Evolutionary conservation across 2,888 invertebrate genomes (phyloP), one percentile per base, ranked within the genome.

Genomic region (Leptinotarsa rubiginosa): DNA sequence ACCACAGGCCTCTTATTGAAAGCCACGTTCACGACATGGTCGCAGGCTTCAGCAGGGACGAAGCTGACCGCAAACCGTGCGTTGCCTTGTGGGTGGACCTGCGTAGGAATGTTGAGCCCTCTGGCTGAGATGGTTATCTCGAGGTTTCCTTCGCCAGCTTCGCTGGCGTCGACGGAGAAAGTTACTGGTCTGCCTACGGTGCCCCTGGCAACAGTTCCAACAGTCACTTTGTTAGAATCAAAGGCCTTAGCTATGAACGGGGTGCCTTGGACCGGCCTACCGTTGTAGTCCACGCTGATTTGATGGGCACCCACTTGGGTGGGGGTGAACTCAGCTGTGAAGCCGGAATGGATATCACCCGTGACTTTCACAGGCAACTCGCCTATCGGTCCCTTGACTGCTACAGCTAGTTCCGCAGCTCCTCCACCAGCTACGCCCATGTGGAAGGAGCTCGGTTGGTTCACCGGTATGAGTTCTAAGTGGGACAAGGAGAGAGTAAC

Each of bases 101-200:
- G 97, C 70, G 97, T 97, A 67, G 97, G 97, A 84, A 98, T 97
- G 86, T 98, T 96, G 78, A 96, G 91, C 70, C 97, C 96, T 86
- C 96, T 92, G 62, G 97, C 96, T 77, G 96, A 96, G 82, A 99
- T 97, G 66, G 97, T 97, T 81, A 99, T 98, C 89, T 99, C 98
- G 80, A 99, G 89, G 88, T 97, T 97, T 70, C 99, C 99, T 89
- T 98, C 98, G 13, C 99, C 99, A 65, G 98, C 97, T 87, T 97
- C 95, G 78, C 96, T 96, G 3, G 98, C 98, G 87, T 99, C 98
- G 69, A 98, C 97, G 20, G 96, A 95, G 85, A 98, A 95, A 84
- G 97, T 96, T n/a, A 97, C 96, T 4, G 96, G 94, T 80, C 97
- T 93, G 69, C 97, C 97, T 13, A 98, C 94, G 72, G 92, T 92